A percentile compares a stretch with the other conserved stretches of the same genome.
Evolutionary conservation across 2,113 vertebrate species (phyloP).

Genomic region (Mus spicilegus): DNA sequence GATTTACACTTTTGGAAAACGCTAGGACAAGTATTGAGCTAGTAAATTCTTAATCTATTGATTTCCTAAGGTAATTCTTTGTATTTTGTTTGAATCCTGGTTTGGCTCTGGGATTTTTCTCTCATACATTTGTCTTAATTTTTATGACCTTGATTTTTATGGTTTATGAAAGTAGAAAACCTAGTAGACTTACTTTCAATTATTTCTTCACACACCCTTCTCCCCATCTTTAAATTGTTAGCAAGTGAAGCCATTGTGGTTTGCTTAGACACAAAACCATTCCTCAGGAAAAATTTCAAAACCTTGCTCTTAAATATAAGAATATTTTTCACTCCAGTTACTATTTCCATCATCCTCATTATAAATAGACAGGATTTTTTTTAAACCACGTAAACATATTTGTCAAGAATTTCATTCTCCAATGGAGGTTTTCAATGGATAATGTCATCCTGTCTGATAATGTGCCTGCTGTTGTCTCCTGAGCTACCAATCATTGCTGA

Average conservation of each 20-base stretch:
- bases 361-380: background rate
- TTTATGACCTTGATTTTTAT: slow-evolving; percentile 61
- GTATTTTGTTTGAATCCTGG: background rate
- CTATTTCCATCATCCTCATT: background rate
- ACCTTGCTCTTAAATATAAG: slow-evolving; percentile 23
- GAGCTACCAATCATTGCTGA: slow-evolving; percentile 15
- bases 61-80: slow-evolving; percentile 51
- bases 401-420: slow-evolving; percentile 27
- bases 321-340: background rate
- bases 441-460: background rate
- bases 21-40: background rate
- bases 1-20: background rate
- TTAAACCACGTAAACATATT: background rate
- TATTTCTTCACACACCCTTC: slow-evolving; percentile 29
- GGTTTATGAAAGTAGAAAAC: slow-evolving; percentile 46
- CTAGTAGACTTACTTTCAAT: slow-evolving; percentile 52
- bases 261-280: slow-evolving; percentile 59
- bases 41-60: slow-evolving; percentile 38
- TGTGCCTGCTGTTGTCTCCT: background rate
- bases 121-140: background rate
- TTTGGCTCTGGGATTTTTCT: background rate
- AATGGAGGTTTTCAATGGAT: slow-evolving; percentile 10
- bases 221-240: slow-evolving; percentile 64
- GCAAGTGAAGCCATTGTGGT: slow-evolving; percentile 33
- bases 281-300: slow-evolving; percentile 45